Base-by-base conservation (phyloP, 2,113 vertebrate genomes). In the Orientallactaga bullata region DNA sequence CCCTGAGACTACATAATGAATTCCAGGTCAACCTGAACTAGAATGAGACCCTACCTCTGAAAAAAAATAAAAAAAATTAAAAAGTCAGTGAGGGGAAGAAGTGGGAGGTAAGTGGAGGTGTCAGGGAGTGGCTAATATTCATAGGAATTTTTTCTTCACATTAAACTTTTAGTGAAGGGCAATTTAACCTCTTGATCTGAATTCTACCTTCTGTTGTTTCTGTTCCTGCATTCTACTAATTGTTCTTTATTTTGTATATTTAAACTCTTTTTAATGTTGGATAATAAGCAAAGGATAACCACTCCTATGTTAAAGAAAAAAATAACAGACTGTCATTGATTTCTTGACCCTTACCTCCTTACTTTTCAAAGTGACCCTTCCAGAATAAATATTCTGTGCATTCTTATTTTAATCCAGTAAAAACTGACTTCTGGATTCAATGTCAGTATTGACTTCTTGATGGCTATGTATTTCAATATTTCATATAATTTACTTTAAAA, bases 241-340 rank as follows among this genome's bases (percentile, higher is more conserved):
- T 73, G 24, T 24, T 16, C 63, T 58, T 73, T n/a, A n/a, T 87
- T 79, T 24, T 51, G 1, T 58, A 39, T 55, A 71, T 65, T 91
- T 47, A 28, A 84, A 63, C 9, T 66, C 3, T 72, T n/a, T n/a
- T n/a, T n/a, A n/a, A n/a, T n/a, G n/a, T n/a, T n/a, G n/a, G n/a
- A n/a, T n/a, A n/a, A n/a, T 89, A 74, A 92, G 66, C 37, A 89
- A 65, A 88, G 7, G 76, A 73, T 55, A 58, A 21, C 58, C 65
- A 4, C 76, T 4, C 73, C 18, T 85, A n/a, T n/a, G n/a, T n/a
- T n/a, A n/a, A n/a, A n/a, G n/a, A n/a, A n/a, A n/a, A 68, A 69
- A 42, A 32, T 9, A 83, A 68, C 89, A 58, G 6, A 0, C 11
- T 65, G 28, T 3, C 39, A 11, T 85, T 61, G 39, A 61, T 11